phyloP scores from a whole-genome alignment of 2,888 invertebrate species.

The Tanytarsus gracilentus region DNA sequence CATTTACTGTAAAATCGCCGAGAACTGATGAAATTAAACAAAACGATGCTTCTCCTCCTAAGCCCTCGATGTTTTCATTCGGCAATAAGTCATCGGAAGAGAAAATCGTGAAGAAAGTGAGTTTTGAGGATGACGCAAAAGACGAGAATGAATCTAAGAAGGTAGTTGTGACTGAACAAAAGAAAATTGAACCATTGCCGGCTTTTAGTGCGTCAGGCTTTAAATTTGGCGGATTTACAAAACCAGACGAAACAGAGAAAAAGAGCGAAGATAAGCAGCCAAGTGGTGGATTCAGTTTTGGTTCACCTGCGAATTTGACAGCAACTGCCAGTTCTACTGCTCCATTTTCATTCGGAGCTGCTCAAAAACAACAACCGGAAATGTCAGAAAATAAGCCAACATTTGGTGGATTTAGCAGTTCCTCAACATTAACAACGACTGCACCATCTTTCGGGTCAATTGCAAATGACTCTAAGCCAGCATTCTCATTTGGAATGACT shows the following conservation, averaged over 20 bases:
- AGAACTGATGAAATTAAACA: background rate
- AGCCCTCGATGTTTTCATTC: background rate
- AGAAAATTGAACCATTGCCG: constrained; percentile 1
- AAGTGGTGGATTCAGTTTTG: constrained; percentile 16
- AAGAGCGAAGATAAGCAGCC: background rate
- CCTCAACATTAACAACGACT: background rate
- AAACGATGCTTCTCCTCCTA: background rate
- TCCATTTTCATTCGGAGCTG: background rate
- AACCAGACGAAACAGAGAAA: background rate
- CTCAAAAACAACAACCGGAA: background rate
- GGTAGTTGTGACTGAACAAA: constrained; percentile 3
- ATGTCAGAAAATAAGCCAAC: no score
- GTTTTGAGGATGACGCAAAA: no score
- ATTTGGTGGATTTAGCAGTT: no score
- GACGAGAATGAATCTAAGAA: background rate
- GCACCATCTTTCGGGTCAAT: background rate
- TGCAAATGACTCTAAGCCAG: background rate
- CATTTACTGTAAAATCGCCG: background rate
- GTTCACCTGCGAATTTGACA: background rate
- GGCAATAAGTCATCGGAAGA: background rate
- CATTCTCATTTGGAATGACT: constrained; percentile 31
- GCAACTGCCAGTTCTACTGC: background rate
- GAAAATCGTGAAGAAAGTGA: no score
- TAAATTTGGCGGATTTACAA: background rate
- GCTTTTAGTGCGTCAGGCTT: background rate